These are phyloP conservation scores for Centruroides sculpturatus DNA, from an alignment of 1,140 invertebrate species.

Conservation along the genomic window DNA sequence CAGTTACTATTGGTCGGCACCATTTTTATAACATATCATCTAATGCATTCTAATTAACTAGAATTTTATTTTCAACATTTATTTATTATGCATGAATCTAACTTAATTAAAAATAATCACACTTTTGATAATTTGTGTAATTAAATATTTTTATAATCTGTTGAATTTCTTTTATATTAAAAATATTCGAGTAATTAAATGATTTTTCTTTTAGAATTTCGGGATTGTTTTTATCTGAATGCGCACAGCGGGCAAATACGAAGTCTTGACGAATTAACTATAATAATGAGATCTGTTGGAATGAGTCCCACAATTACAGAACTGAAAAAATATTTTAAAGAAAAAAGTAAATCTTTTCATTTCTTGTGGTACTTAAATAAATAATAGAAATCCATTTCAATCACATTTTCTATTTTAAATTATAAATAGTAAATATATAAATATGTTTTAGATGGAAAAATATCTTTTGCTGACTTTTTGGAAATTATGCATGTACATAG, in stretches of 20 bases:
- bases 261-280: constrained; percentile 72
- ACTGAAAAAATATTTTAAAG: constrained; percentile 65
- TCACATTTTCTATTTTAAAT: constrained; percentile 1
- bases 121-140: no score
- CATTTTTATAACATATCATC: no score
- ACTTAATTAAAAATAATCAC: no score
- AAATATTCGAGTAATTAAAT: no score
- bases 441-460: constrained; percentile 53
- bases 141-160: no score
- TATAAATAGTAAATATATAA: background rate
- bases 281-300: constrained; percentile 85
- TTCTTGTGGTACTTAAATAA: background rate
- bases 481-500: constrained; percentile 84
- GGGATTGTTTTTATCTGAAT: constrained; percentile 42
- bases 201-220: constrained; percentile 18
- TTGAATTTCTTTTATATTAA: no score
- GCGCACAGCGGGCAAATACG: constrained; percentile 71
- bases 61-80: no score
- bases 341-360: constrained; percentile 43
- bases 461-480: constrained; percentile 89
- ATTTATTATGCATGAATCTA: no score
- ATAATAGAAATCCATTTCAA: background rate
- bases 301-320: constrained; percentile 85
- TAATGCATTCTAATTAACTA: no score
- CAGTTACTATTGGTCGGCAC: no score